Conservation (phyloP, 2,113 vertebrate species). For the Nansenia antarctica region DNA sequence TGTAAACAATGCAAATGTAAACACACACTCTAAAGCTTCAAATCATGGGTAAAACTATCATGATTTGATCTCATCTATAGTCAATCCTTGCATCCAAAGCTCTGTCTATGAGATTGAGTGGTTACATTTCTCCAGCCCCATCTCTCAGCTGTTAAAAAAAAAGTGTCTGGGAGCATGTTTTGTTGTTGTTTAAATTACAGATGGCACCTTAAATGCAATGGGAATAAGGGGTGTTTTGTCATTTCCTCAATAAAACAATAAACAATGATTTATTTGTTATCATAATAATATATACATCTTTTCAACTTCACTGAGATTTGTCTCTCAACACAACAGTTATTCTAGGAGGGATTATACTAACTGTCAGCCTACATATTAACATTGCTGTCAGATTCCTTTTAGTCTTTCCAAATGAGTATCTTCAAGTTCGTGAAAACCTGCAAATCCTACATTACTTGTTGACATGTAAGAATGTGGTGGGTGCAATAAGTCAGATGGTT, state of each 20-base stretch:
- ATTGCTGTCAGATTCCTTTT: conserved; percentile 48
- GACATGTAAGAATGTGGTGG: conserved; percentile 55
- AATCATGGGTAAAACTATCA: too few relatives aligned
- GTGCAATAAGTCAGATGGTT: conserved; percentile 38
- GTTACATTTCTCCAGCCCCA: too few relatives aligned
- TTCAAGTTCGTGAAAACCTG: conserved; percentile 36
- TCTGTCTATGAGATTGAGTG: too few relatives aligned
- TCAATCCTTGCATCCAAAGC: too few relatives aligned
- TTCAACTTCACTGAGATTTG: conserved; percentile 25
- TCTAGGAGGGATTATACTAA: conserved; percentile 29
- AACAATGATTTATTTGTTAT: conserved; percentile 14
- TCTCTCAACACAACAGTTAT: conserved; percentile 15
- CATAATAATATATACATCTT: background rate
- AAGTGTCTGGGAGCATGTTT: too few relatives aligned
- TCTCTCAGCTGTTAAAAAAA: too few relatives aligned
- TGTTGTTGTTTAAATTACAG: too few relatives aligned
- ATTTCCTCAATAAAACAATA: too few relatives aligned
- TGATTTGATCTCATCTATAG: too few relatives aligned
- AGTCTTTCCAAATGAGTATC: conserved; percentile 5
- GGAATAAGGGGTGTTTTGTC: background rate
- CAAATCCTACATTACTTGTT: conserved; percentile 39
- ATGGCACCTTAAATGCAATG: too few relatives aligned
- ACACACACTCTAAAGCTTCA: too few relatives aligned
- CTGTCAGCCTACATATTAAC: conserved; percentile 23
- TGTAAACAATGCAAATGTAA: too few relatives aligned